Evolutionary conservation across 1,140 invertebrate genomes (phyloP).

Genomic region (Drosophila rhopaloa): DNA sequence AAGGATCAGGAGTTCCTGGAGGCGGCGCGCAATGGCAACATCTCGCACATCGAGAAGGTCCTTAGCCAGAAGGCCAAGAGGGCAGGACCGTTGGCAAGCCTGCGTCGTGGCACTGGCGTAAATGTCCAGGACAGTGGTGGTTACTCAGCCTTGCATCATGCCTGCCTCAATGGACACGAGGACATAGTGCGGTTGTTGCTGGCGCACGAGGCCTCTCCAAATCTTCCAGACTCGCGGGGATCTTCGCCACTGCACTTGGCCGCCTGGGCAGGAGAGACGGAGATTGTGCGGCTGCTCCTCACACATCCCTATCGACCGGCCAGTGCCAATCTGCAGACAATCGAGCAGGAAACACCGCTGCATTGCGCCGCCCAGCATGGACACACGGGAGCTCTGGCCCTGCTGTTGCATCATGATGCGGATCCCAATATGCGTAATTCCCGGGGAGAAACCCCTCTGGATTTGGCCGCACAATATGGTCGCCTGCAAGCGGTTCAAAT

Average conservation of each 20-base stretch:
- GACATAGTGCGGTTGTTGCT: conserved; percentile 94
- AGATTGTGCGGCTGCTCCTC: conserved; percentile 92
- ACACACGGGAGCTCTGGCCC: conserved; percentile 93
- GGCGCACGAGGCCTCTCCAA: conserved; percentile 94
- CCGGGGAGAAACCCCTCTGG: conserved; percentile 95
- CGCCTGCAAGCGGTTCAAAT: conserved; percentile 94
- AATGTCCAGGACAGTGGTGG: conserved; percentile 97
- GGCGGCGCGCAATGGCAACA: conserved; percentile 96
- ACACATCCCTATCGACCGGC: conserved; percentile 90
- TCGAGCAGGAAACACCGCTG: conserved; percentile 96
- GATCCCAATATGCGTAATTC: conserved; percentile 96
- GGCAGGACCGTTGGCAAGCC: conserved; percentile 95
- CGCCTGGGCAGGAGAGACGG: conserved; percentile 94
- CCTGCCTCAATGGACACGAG: conserved; percentile 97
- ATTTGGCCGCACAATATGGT: conserved; percentile 96
- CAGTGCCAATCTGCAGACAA: conserved; percentile 95
- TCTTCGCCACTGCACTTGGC: conserved; percentile 95
- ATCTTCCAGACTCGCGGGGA: conserved; percentile 93
- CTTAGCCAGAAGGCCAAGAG: conserved; percentile 94
- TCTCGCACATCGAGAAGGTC: conserved; percentile 95
- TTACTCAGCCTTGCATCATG: conserved; percentile 97
- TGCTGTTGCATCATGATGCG: conserved; percentile 93
- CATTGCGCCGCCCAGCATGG: conserved; percentile 98
- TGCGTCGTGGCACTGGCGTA: conserved; percentile 93
- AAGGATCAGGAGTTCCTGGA: conserved; percentile 98